phyloP scores from a whole-genome alignment of 1,140 invertebrate species.

The Bombus waltoni region DNA sequence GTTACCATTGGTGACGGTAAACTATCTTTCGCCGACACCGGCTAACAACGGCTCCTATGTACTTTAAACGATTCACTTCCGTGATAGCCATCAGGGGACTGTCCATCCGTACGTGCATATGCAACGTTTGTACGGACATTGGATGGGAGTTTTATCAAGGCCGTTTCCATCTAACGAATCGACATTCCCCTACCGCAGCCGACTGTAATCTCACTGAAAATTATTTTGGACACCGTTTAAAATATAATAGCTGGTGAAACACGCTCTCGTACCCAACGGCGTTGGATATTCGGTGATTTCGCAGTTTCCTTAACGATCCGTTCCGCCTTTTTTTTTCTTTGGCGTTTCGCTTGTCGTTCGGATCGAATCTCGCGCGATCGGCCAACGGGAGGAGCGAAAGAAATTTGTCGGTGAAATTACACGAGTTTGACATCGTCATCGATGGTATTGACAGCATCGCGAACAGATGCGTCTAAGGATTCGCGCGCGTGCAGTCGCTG shows the following conservation, averaged over 20 bases:
- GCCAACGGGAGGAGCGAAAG: no score
- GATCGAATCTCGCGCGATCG: no score
- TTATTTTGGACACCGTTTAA: constrained; percentile 33
- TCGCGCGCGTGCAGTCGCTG: no score
- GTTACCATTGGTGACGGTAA: not conserved
- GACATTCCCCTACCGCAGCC: constrained; percentile 14
- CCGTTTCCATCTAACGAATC: constrained; percentile 46
- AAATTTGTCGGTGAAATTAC: no score
- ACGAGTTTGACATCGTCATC: no score
- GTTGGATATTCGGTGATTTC: not conserved
- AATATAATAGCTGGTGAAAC: not conserved
- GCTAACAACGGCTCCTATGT: constrained; percentile 50
- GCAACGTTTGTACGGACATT: constrained; percentile 48
- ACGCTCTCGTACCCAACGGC: no score
- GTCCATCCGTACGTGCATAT: constrained; percentile 14
- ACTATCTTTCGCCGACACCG: constrained; percentile 26
- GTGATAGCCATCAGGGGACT: constrained; percentile 52
- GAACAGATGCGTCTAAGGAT: no score
- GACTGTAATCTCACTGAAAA: not conserved
- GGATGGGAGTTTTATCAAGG: constrained; percentile 64
- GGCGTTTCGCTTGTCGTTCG: no score
- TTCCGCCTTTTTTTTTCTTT: no score
- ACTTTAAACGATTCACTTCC: constrained; percentile 71
- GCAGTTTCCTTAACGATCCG: no score
- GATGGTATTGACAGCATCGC: no score